A percentile compares a stretch with the other conserved stretches of the same genome.
phyloP scores from a whole-genome alignment of 1,140 invertebrate genomes.

The Drosophila ogumai region DNA sequence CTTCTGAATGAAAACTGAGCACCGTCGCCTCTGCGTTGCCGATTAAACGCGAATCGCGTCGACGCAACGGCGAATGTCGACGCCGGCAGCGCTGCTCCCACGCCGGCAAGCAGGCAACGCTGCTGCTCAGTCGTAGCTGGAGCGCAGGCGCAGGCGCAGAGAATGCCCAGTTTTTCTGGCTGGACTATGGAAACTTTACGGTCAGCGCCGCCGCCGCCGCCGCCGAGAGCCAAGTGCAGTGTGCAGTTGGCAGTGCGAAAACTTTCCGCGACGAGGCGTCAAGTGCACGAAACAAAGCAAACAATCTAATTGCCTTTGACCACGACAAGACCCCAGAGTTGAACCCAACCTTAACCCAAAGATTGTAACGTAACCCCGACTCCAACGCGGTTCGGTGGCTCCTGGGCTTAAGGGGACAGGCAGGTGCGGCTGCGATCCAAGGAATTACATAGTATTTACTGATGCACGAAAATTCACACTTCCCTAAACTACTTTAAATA shows the following conservation, averaged over 20 bases:
- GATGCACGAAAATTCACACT: neutral
- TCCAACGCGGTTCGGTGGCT: neutral
- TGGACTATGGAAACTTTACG: conserved; percentile 47
- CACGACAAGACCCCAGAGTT: conserved; percentile 10
- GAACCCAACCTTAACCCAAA: conserved; percentile 4
- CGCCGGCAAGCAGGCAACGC: neutral
- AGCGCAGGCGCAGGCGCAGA: conserved; percentile 54
- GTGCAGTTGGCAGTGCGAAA: conserved; percentile 27
- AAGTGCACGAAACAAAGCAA: conserved; percentile 39
- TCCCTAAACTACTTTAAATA: neutral
- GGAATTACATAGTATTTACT: neutral
- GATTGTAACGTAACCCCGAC: conserved; percentile 3
- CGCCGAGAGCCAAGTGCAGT: conserved; percentile 41
- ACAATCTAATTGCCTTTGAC: conserved; percentile 46
- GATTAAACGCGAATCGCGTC: conserved; percentile 71
- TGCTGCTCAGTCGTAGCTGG: conserved; percentile 6
- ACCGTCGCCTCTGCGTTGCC: conserved; percentile 38
- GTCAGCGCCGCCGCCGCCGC: conserved; percentile 20
- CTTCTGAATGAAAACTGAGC: conserved; percentile 82
- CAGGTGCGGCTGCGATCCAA: neutral
- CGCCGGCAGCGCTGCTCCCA: conserved; percentile 16
- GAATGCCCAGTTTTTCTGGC: conserved; percentile 22
- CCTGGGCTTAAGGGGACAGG: conserved; percentile 46
- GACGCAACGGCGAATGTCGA: conserved; percentile 40
- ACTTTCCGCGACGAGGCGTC: conserved; percentile 46